Evolutionary conservation across 2,113 vertebrate genomes (phyloP).

Genomic region (Pipra filicauda): DNA sequence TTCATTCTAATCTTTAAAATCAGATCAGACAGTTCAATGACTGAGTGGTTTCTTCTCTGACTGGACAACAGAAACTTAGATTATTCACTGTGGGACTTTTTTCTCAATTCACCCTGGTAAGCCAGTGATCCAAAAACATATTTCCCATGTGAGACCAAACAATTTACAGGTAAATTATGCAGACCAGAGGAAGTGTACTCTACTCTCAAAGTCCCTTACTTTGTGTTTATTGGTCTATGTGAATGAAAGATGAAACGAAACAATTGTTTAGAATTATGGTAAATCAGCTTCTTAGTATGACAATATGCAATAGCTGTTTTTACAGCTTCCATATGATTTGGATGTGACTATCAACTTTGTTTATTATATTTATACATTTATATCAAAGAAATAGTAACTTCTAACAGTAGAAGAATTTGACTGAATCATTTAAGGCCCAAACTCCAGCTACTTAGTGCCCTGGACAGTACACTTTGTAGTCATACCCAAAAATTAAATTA

Average conservation of each 20-base stretch:
- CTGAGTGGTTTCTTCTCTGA: background rate
- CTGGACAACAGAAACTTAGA: background rate
- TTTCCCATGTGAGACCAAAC: background rate
- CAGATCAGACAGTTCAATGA: background rate
- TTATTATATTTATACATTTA: background rate
- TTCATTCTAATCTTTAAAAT: conserved; percentile 3
- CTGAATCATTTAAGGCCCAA: background rate
- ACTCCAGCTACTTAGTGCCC: background rate
- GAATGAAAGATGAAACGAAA: background rate
- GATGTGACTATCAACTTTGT: background rate
- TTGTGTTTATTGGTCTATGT: background rate
- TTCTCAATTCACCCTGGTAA: background rate
- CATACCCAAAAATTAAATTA: background rate
- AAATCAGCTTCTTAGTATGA: background rate
- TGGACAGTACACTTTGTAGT: background rate
- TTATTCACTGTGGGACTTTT: background rate
- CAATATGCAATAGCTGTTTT: background rate
- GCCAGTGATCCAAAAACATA: background rate
- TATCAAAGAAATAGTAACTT: background rate
- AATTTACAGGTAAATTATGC: background rate
- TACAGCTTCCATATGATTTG: background rate
- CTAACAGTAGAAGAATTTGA: background rate
- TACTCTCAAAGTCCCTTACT: background rate
- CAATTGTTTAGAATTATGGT: background rate
- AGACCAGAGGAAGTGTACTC: background rate